Evolutionary conservation across 2,113 vertebrate species (phyloP).

Genomic region (Cichladusa arquata): DNA sequence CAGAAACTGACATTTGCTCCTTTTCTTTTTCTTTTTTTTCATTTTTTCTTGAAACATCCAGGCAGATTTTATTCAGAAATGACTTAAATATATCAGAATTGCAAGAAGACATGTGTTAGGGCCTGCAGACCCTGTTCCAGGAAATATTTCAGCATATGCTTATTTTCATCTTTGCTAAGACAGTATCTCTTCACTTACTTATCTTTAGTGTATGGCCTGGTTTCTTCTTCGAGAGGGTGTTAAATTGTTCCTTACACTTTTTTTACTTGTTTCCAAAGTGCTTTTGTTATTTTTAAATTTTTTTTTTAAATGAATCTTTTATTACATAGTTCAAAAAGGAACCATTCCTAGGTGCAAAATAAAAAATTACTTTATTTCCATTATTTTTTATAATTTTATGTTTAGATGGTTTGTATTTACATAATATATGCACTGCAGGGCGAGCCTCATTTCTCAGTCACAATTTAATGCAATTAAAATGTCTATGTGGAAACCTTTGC

Average conservation of each 20-base stretch:
- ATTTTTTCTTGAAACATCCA: neutral
- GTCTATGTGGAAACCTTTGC: conserved; percentile 72
- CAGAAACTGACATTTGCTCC: neutral
- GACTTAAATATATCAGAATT: neutral
- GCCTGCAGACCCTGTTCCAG: conserved; percentile 12
- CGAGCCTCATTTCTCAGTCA: conserved; percentile 77
- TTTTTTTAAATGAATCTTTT: neutral
- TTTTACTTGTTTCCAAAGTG: neutral
- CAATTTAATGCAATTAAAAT: conserved; percentile 82
- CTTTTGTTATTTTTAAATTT: conserved; percentile 24
- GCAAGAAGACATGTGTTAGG: neutral
- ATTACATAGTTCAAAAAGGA: neutral
- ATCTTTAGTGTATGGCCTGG: conserved; percentile 41
- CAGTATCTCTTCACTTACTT: conserved; percentile 30
- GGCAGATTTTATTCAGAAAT: conserved; percentile 20
- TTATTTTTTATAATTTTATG: conserved; percentile 66
- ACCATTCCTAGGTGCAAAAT: conserved; percentile 12
- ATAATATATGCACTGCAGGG: conserved; percentile 79
- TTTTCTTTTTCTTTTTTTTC: neutral
- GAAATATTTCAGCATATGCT: conserved; percentile 43
- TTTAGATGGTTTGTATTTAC: conserved; percentile 76
- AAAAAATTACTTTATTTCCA: conserved; percentile 56
- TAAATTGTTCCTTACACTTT: conserved; percentile 38
- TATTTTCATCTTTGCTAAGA: conserved; percentile 22
- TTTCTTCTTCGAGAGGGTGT: conserved; percentile 23